A percentile compares a stretch with the other conserved stretches of the same genome.
phyloP scores from a whole-genome alignment of 1,140 invertebrate species.

The Aporrectodea caliginosa region DNA sequence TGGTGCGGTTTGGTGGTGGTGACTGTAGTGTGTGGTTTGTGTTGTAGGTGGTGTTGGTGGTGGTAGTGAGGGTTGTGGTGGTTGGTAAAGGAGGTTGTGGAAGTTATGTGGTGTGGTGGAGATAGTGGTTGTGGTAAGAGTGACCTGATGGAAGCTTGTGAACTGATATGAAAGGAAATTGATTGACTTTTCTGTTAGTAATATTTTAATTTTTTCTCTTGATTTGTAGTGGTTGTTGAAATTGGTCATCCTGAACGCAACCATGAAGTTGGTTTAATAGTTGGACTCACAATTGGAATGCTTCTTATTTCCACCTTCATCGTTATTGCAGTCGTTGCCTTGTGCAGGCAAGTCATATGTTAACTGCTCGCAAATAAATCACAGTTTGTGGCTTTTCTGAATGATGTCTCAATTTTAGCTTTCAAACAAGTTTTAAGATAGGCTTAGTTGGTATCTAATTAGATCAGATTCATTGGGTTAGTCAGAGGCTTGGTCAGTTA shows the following conservation, averaged over 20 bases:
- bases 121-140: too few relatives aligned
- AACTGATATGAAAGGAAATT: too few relatives aligned
- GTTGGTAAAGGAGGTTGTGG: too few relatives aligned
- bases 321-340: neutral
- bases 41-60: too few relatives aligned
- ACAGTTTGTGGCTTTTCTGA: neutral
- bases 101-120: too few relatives aligned
- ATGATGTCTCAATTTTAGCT: neutral
- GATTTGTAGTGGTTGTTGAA: neutral
- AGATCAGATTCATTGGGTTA: neutral
- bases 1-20: too few relatives aligned
- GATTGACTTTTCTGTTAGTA: too few relatives aligned
- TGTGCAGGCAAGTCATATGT: neutral
- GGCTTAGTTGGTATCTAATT: neutral
- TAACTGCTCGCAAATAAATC: neutral
- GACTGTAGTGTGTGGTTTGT: neutral
- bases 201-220: neutral
- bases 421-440: neutral
- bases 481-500: too few relatives aligned
- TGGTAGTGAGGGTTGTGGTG: too few relatives aligned
- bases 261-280: neutral
- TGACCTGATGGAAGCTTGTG: too few relatives aligned
- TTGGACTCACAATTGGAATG: neutral
- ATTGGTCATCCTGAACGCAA: neutral
- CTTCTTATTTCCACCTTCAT: neutral